These are phyloP conservation scores for Catharus fuscescens DNA, from an alignment of 2,113 vertebrate genomes.

Conservation along the genomic window DNA sequence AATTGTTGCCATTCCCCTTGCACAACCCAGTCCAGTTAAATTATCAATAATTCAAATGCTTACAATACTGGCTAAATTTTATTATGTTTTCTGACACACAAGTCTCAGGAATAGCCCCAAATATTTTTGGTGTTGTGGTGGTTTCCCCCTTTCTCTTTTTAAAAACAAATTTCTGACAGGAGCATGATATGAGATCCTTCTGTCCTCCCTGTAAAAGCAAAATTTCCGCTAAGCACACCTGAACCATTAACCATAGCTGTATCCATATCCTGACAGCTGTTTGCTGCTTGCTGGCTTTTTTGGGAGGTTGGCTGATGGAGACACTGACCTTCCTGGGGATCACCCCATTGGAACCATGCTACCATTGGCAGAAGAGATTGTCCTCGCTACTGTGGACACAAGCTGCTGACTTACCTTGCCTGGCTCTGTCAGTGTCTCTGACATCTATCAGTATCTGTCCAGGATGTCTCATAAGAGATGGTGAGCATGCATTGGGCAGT, in stretches of 20 bases:
- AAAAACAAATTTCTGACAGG: background rate
- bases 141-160: fast-evolving
- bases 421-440: background rate
- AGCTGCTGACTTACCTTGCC: background rate
- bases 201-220: background rate
- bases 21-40: background rate
- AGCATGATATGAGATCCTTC: background rate
- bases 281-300: background rate
- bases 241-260: background rate
- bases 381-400: fast-evolving
- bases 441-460: too few relatives aligned
- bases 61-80: background rate
- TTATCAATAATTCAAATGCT: background rate
- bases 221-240: background rate
- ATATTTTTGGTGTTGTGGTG: background rate
- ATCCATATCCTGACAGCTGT: background rate
- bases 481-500: background rate
- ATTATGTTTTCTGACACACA: background rate
- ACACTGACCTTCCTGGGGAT: background rate
- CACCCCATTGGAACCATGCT: background rate
- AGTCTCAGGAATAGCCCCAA: background rate
- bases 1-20: background rate
- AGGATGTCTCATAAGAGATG: background rate
- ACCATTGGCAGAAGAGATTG: background rate
- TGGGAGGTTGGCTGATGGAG: background rate